phyloP scores from a whole-genome alignment of 2,888 invertebrate genomes.

The Philaethria dido region DNA sequence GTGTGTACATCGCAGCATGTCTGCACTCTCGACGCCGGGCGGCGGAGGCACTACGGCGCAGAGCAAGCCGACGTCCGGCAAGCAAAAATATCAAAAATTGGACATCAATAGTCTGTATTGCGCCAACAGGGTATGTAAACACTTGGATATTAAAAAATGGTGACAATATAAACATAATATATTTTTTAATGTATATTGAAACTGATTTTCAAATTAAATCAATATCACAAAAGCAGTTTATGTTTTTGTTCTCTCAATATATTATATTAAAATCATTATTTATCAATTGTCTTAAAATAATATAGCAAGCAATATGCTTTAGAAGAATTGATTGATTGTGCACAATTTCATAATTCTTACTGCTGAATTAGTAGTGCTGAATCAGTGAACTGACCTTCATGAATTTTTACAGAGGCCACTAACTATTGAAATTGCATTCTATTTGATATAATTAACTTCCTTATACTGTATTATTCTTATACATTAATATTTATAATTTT shows the following conservation, averaged over 20 bases:
- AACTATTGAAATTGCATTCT: not conserved
- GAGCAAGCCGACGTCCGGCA: slow-evolving; percentile 87
- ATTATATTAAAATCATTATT: not conserved
- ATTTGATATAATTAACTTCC: slow-evolving; percentile 39
- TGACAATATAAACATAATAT: not conserved
- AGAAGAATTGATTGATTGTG: not conserved
- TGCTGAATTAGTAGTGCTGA: too few relatives aligned
- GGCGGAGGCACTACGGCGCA: slow-evolving; percentile 84
- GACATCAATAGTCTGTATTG: slow-evolving; percentile 99
- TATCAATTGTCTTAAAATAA: not conserved
- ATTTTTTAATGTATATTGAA: too few relatives aligned
- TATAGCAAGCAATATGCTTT: not conserved
- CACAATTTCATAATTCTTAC: not conserved
- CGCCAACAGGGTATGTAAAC: slow-evolving; percentile 88
- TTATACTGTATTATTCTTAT: slow-evolving; percentile 18
- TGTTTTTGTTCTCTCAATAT: not conserved
- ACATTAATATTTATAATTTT: not conserved
- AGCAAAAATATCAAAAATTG: slow-evolving; percentile 97
- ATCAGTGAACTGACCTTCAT: slow-evolving; percentile 1
- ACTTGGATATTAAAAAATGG: not conserved
- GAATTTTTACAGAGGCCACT: slow-evolving; percentile 5
- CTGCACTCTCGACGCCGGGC: slow-evolving; percentile 95
- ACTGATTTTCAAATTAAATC: too few relatives aligned
- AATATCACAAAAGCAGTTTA: not conserved
- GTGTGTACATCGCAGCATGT: slow-evolving; percentile 98